A percentile compares a stretch with the other conserved stretches of the same genome.
phyloP scores from a whole-genome alignment of 2,113 vertebrate genomes.

The Chlamydotis undulata region DNA sequence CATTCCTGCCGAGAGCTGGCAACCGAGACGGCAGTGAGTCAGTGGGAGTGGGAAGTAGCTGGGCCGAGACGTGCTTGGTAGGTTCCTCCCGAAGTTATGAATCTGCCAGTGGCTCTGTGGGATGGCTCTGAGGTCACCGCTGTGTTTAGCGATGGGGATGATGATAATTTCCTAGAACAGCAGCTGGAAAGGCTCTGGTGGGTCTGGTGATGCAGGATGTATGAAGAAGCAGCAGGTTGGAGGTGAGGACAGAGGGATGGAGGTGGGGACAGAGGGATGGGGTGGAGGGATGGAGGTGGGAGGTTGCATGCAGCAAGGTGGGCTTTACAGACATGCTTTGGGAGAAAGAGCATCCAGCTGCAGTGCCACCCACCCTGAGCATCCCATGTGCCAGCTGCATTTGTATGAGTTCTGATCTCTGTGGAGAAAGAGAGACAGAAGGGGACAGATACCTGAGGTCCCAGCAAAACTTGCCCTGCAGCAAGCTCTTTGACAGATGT shows the following conservation, averaged over 20 bases:
- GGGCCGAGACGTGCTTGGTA: neutral
- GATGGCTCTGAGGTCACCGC: neutral
- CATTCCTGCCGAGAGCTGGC: neutral
- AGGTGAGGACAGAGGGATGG: no score
- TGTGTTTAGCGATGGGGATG: neutral
- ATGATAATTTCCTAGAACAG: neutral
- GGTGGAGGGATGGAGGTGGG: no score
- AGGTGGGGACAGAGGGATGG: no score
- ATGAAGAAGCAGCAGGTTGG: neutral
- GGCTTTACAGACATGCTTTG: neutral
- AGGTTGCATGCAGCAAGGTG: neutral
- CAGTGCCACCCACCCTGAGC: neutral
- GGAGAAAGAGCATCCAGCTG: neutral
- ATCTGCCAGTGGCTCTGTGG: neutral
- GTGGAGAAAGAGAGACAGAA: neutral
- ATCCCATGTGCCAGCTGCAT: neutral
- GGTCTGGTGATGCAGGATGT: neutral
- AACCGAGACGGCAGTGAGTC: neutral
- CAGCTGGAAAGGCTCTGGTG: neutral
- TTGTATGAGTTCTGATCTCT: neutral
- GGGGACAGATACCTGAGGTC: neutral
- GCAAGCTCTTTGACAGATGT: neutral
- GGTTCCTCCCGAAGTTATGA: neutral
- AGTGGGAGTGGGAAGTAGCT: neutral
- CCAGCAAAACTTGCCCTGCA: neutral